A percentile compares a stretch with the other conserved stretches of the same genome.
Conservation (phyloP, 2,113 vertebrate genomes). For the Dasyornis broadbenti region DNA sequence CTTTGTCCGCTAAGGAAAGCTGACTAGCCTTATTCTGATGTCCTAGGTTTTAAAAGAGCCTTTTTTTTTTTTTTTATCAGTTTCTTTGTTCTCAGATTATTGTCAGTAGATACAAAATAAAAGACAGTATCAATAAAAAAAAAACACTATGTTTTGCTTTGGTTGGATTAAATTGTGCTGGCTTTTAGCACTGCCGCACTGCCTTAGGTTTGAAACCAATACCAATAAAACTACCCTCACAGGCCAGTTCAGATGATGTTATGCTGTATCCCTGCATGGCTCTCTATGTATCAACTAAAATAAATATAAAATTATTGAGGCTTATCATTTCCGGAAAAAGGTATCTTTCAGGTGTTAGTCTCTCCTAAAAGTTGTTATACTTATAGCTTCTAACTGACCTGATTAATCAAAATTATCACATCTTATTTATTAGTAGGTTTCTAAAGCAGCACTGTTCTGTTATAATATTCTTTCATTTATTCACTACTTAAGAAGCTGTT, state of each 20-base stretch:
- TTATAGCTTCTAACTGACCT: background rate
- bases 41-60: slow-evolving; percentile 15
- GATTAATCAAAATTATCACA: background rate
- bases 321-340: background rate
- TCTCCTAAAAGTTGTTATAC: background rate
- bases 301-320: background rate
- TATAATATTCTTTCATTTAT: background rate
- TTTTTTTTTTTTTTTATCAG: background rate
- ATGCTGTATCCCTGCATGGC: background rate
- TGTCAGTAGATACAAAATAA: background rate
- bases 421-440: background rate
- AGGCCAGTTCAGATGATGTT: background rate
- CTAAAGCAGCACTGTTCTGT: background rate
- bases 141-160: background rate
- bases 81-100: slow-evolving; percentile 56
- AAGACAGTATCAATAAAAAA: slow-evolving; percentile 10
- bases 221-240: background rate
- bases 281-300: background rate
- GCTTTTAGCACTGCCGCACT: background rate
- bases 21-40: slow-evolving; percentile 43
- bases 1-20: slow-evolving; percentile 58
- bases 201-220: background rate
- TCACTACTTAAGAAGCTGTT: background rate
- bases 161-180: background rate
- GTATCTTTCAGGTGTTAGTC: background rate